Evolutionary conservation across 2,888 invertebrate genomes (phyloP).

Genomic region (Drosophila sordidula): DNA sequence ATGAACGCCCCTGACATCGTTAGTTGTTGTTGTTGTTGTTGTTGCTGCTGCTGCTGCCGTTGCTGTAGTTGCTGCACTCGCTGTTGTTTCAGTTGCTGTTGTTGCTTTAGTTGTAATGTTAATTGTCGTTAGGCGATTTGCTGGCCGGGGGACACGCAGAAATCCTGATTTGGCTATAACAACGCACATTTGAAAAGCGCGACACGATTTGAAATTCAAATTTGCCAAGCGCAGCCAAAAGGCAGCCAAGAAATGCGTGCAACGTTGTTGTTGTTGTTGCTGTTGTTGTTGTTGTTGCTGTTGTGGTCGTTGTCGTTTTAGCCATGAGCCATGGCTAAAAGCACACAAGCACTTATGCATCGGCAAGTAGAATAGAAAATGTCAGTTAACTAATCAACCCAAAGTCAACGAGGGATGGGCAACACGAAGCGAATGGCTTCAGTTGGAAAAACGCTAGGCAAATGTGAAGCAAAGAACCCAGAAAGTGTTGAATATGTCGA

Average conservation of each 20-base stretch:
- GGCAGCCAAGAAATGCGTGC: slow-evolving; percentile 77
- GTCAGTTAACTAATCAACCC: slow-evolving; percentile 72
- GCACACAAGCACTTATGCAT: slow-evolving; percentile 41
- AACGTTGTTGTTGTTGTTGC: slow-evolving; percentile 31
- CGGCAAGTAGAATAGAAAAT: slow-evolving; percentile 67
- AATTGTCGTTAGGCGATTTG: slow-evolving; percentile 69
- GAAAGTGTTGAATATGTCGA: no score
- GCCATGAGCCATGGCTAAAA: slow-evolving; percentile 78
- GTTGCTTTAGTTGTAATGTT: slow-evolving; percentile 71
- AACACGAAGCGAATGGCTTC: neutral
- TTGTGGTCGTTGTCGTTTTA: slow-evolving; percentile 33
- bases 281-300: slow-evolving; percentile 22
- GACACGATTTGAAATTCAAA: slow-evolving; percentile 79
- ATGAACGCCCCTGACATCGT: slow-evolving; percentile 81
- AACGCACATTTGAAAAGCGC: slow-evolving; percentile 74
- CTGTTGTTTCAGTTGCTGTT: slow-evolving; percentile 12
- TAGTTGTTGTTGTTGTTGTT: slow-evolving; percentile 60
- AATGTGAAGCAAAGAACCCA: no score
- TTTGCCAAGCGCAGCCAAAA: slow-evolving; percentile 42
- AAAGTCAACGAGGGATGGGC: slow-evolving; percentile 62
- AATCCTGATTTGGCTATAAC: slow-evolving; percentile 79
- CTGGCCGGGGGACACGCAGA: slow-evolving; percentile 70
- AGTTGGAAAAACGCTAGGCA: neutral
- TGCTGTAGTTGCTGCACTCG: slow-evolving; percentile 17
- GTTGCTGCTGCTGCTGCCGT: slow-evolving; percentile 20